Evolutionary conservation across 2,888 invertebrate species (phyloP), one percentile per base, ranked within the genome.

Genomic region (Parnassius apollo): DNA sequence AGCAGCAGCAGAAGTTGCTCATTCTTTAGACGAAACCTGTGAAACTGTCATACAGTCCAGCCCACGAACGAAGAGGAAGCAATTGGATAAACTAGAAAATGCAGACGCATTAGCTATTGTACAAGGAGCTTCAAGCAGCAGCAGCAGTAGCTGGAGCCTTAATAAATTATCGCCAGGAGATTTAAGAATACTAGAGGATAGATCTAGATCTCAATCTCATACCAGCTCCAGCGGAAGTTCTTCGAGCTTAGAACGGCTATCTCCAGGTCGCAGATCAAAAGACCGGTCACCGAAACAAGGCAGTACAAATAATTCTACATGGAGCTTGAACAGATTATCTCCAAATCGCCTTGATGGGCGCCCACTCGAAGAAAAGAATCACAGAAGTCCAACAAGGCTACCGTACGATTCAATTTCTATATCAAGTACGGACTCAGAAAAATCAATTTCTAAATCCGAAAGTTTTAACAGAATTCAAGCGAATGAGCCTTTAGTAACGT

Each of bases 11-110:
- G 94, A 94, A 55, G 94, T 93, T 0, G 95, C 94, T 1, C 94
- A 93, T 70, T 93, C 94, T 1, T 76, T 95, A 54, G 95, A 95
- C 72, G 94, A 94, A 74, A 93, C 95, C 1, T 95, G 95, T 22
- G 95, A 94, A 75, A 93, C 94, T 45, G 94, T 94, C 0, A 94
- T 95, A 62, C 94, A 94, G 78, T 93, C 93, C 13, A 94, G 94
- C 73, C 93, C 94, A 42, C 82, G 92, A 67, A 85, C 92, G 1
- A 92, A 92, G 71, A 77, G 93, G 66, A 91, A 85, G 75, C 87
- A 93, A 52, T 74, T 93, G 1, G 93, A 93, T 65, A 87, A 91
- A 73, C 75, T 91, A 18, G 93, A 93, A 73, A 90, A 88, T 67
- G 77, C 85, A 22, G 92, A 92, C 61, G 81, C 88, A 13, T 82